phyloP scores from a whole-genome alignment of 2,888 invertebrate species.

The Drosophila meridionalis region DNA sequence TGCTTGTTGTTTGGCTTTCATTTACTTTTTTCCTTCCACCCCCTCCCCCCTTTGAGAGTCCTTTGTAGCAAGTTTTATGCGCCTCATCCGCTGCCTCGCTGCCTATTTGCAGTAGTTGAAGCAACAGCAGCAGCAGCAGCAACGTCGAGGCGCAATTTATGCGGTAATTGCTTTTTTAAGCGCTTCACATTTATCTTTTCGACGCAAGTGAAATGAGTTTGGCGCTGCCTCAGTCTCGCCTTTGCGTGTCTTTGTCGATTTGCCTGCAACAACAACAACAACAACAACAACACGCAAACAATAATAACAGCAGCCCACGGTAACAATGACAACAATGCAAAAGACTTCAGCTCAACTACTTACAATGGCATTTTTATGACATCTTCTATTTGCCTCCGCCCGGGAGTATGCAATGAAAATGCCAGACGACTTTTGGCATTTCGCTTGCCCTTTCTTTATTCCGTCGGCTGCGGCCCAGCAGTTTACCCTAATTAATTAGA shows the following conservation, averaged over 20 bases:
- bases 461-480: constrained; percentile 9
- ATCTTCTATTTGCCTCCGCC: constrained; percentile 57
- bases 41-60: constrained; percentile 31
- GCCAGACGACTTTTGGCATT: constrained; percentile 42
- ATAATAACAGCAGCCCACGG: constrained; percentile 44
- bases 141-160: constrained; percentile 76
- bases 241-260: constrained; percentile 72
- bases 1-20: constrained; percentile 6
- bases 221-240: constrained; percentile 17
- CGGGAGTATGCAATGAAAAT: constrained; percentile 61
- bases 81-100: constrained; percentile 55
- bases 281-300: constrained; percentile 35
- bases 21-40: background rate
- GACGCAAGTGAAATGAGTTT: constrained; percentile 77
- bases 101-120: constrained; percentile 44
- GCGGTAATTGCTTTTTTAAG: constrained; percentile 82
- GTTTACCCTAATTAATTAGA: constrained; percentile 72
- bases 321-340: constrained; percentile 70
- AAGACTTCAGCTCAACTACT: constrained; percentile 65
- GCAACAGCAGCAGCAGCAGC: constrained; percentile 26
- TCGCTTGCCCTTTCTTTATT: constrained; percentile 1
- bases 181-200: constrained; percentile 81
- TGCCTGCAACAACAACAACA: constrained; percentile 55
- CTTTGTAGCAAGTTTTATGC: constrained; percentile 74
- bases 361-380: constrained; percentile 79